phyloP scores from a whole-genome alignment of 2,113 vertebrate genomes.

The Empidonax alnorum region DNA sequence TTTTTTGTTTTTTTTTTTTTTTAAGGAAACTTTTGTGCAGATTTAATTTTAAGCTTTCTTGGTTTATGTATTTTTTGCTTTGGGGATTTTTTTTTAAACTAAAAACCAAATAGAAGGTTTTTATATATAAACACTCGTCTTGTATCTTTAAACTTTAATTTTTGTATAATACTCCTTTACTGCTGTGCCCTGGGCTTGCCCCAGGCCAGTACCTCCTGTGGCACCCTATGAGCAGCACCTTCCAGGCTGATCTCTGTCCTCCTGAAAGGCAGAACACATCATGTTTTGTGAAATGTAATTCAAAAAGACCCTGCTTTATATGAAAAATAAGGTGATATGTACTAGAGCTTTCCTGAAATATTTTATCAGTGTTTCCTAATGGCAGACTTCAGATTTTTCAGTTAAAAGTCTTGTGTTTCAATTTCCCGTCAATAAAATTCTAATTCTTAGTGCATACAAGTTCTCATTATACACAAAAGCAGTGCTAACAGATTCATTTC shows the following conservation, averaged over 20 bases:
- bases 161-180: background rate
- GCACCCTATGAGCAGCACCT: background rate
- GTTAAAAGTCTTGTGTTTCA: background rate
- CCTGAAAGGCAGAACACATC: background rate
- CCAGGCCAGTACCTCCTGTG: background rate
- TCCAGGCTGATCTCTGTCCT: background rate
- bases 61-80: background rate
- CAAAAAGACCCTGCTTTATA: background rate
- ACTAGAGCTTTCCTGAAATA: background rate
- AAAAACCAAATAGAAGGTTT: background rate
- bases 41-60: background rate
- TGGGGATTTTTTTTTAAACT: background rate
- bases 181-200: background rate
- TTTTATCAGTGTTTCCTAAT: background rate
- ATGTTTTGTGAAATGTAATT: background rate
- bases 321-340: background rate
- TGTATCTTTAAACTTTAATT: background rate
- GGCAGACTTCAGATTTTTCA: background rate
- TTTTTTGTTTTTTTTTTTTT: background rate
- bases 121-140: background rate
- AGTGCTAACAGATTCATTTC: background rate
- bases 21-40: background rate
- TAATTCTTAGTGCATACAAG: background rate
- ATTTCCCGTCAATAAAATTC: background rate
- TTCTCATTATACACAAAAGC: background rate